phyloP scores from a whole-genome alignment of 2,113 vertebrate genomes.

The Castor canadensis region DNA sequence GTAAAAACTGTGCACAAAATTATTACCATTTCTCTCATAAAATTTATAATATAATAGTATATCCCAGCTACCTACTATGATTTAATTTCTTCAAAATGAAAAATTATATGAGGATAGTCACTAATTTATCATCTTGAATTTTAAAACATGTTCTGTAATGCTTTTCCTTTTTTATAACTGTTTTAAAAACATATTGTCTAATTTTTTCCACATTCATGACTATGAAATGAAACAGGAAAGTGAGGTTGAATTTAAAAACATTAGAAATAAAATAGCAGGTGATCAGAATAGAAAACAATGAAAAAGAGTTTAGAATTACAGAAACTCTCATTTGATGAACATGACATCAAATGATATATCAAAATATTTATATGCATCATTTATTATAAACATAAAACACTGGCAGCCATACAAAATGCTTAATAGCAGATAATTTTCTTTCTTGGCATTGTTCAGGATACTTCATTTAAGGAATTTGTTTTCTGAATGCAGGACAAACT shows the following conservation, averaged over 20 bases:
- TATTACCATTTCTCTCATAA: background rate
- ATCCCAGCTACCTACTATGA: background rate
- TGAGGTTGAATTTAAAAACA: background rate
- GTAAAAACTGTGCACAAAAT: rapidly evolving
- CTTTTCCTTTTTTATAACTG: background rate
- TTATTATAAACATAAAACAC: background rate
- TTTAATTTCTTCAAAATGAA: background rate
- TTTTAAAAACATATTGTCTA: background rate
- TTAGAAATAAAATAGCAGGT: background rate
- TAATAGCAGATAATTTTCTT: background rate
- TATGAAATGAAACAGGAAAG: background rate
- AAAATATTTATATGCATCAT: background rate
- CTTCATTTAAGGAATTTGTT: background rate
- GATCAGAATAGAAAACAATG: background rate
- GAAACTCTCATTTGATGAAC: background rate
- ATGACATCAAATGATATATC: background rate
- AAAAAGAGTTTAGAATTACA: background rate
- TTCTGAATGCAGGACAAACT: background rate
- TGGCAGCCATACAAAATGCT: background rate
- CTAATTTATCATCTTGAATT: background rate
- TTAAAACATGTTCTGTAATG: background rate
- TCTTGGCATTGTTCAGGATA: background rate
- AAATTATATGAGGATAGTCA: background rate
- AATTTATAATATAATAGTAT: background rate
- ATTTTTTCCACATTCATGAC: background rate